Base-by-base conservation (phyloP, 2,113 vertebrate genomes). In the Chunga burmeisteri region DNA sequence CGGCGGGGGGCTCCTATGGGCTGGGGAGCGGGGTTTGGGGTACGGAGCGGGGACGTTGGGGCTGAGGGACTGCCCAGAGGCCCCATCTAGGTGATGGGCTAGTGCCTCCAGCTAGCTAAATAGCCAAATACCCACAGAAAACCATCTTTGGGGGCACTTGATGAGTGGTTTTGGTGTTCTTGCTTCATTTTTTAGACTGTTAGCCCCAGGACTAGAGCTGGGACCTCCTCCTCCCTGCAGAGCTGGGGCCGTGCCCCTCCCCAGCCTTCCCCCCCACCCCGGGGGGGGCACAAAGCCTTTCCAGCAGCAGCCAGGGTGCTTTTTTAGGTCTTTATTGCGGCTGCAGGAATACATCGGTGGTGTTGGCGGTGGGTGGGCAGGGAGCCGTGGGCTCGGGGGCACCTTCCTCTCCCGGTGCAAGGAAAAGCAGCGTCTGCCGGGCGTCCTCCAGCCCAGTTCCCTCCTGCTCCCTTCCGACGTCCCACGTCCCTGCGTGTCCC, bases 201-300 rank as follows among this genome's bases (percentile, higher is more conserved):
- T 47, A n/a, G 5, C 17, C 13, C 40, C 30, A 62, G 71, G 26
- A 47, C 1, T 2, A 6, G 56, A 53, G 46, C 40, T 44, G 30
- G 50, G 15, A 66, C 7, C 16, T 42, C 11, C 30, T 14, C 12
- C 70, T 50, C 44, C 68, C 30, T 3, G 3, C 6, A 13, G 59
- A 36, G 23, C 55, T 0, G 0, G 29, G 13, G 10, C 66, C 0
- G 3, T 3, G 21, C 10, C 52, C 49, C n/a, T 19, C 50, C 59
- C 49, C 82, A 79, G 13, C 79, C 73, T 49, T 56, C 25, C 53
- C 34, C 66, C 4, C 10, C 1, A 0, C 5, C 26, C 66, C 7
- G 0, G 11, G 27, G 15, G 21, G 5, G 40, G n/a, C 49, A 16
- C 50, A 46, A 56, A 88, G 7, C 44, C 13, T 23, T 34, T 15